These are phyloP conservation scores for Botrylloides violaceus DNA, from an alignment of 23 tunicate genomes.

Conservation along the genomic window DNA sequence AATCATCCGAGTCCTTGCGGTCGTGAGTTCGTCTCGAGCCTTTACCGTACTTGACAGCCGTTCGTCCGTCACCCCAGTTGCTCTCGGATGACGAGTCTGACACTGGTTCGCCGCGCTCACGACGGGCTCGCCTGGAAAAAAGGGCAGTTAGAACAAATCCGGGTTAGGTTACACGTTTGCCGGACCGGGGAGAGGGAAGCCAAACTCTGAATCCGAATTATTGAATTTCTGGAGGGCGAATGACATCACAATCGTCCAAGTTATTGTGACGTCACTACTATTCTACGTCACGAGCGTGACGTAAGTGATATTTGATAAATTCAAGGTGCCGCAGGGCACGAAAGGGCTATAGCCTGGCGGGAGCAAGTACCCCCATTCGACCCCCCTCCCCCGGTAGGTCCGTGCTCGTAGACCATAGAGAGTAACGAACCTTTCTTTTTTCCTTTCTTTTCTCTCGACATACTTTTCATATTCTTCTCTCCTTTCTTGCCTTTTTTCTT, in stretches of 20 bases:
- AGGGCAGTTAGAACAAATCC: no score
- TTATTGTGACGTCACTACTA: no score
- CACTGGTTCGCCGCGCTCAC: conserved; percentile 51
- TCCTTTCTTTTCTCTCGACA: conserved; percentile 51
- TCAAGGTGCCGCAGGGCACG: no score
- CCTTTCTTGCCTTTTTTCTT: conserved; percentile 48
- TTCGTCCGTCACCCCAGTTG: conserved; percentile 67
- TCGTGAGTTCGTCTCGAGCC: conserved; percentile 62
- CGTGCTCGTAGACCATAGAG: neutral
- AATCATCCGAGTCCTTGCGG: conserved; percentile 42
- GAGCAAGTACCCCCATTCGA: no score
- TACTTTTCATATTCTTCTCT: conserved; percentile 80
- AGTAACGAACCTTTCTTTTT: conserved; percentile 51
- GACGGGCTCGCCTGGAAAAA: conserved; percentile 25
- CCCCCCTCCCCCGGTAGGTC: neutral
- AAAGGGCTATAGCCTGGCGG: no score
- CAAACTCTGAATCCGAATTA: no score
- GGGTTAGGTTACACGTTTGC: no score
- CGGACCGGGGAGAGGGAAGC: no score
- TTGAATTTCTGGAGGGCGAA: no score
- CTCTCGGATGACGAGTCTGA: conserved; percentile 59
- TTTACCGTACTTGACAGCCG: conserved; percentile 73
- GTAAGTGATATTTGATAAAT: no score
- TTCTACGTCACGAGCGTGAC: no score
- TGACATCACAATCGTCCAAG: no score